Evolutionary conservation across 2,797 vertebrate species (phyloP), one percentile per base, ranked within the genome.

Genomic region (Trachops cirrhosus): DNA sequence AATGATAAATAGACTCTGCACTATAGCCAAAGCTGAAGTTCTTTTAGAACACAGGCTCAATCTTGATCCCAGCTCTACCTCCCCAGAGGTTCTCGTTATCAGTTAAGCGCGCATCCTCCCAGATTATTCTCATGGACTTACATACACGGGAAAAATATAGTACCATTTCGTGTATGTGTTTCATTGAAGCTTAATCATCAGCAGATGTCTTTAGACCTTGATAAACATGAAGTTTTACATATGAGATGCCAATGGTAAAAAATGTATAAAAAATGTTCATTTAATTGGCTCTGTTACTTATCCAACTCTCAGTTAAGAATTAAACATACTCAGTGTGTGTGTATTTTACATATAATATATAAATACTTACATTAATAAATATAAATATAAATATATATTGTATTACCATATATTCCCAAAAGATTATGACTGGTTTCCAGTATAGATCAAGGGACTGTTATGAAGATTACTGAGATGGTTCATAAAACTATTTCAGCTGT

Each of bases 401-500:
- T 9, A 44, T 83, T 88, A 87, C 41, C 29, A 92, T 82, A 41
- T 41, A 16, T 57, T 96, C 26, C n/a, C 37, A 67, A 50, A 57
- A 90, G n/a, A 87, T 46, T 80, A 39, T 71, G 26, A 39, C 52
- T 80, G 52, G 82, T 78, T 85, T 18, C 29, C 34, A 50, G 2
- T 44, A 85, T 52, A 74, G 77, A 29, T 93, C 64, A 83, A 24
- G 52, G 14, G 22, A 89, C 24, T 44, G n/a, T 79, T 91, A 62
- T 75, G 26, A 96, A 93, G 75, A 94, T 91, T 95, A 91, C 57
- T 78, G 78, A 78, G 41, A 70, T 77, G 77, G 67, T 86, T 82
- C 62, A 48, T 78, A 70, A 91, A 86, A 44, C 8, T 7, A 75
- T 82, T 73, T 93, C 44, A 95, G 24, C 52, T 93, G 48, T 93